Base-by-base conservation (phyloP, 1,140 invertebrate genomes). In the Scylla paramamosain region DNA sequence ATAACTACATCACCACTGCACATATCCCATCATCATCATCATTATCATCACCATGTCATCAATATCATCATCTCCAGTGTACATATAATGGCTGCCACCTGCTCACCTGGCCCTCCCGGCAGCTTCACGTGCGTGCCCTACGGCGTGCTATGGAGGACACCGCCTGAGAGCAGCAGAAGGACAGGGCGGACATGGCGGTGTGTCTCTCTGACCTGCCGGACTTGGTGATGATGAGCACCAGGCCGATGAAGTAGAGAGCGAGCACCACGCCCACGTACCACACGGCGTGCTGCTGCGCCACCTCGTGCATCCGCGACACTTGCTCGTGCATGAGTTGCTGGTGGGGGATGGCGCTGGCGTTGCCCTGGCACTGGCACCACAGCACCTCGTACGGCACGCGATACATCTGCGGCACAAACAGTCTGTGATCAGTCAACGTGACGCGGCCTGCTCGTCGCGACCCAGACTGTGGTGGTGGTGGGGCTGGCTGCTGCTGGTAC, bases 181-280 rank as follows among this genome's bases (percentile, higher is more conserved):
- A 93, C 10, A 93, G 32, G 32, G 91, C 91, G 4, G 67, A 86
- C 25, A 93, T 45, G 77, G 91, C 91, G 20, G 67, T 84, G 91
- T 93, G 91, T 31, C 91, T 28, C 91, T 93, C 91, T 10, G 82
- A 46, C 67, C 91, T 25, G 45, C 91, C 91, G 0, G 91, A 93
- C 77, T 86, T 83, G 45, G n/a, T 86, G 77, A 93, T 86, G 77
- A 93, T 86, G 77, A 86, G 25, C 28, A 84, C 77, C 16, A 93
- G 25, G 39, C 91, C 91, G 31, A 93, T 31, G 28, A 93, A 46
- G 77, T 93, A 93, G 39, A 93, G 77, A 14, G 91, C 10, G 20
- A 93, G 91, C 91, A 93, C 91, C 77, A 93, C 77, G 77, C 77
- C 31, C 91, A 93, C 91, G 91, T 93, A 93, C 91, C 91, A 93